A percentile compares a stretch with the other conserved stretches of the same genome.
Evolutionary conservation across 2,888 invertebrate species (phyloP).

Genomic region (Xanthia togata): DNA sequence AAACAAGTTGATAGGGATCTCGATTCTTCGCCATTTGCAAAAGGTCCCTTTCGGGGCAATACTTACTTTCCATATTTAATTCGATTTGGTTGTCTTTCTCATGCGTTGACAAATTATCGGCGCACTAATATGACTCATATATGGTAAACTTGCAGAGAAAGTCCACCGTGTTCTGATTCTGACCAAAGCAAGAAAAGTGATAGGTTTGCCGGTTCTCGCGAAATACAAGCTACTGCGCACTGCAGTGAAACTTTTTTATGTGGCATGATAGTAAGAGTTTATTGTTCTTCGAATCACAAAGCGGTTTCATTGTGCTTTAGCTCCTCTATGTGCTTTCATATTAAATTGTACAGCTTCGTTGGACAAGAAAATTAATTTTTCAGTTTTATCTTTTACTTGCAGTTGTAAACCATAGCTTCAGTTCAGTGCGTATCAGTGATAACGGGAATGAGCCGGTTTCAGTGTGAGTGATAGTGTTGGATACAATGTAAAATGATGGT

Average conservation of each 20-base stretch:
- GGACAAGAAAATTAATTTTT: slow-evolving; percentile 33
- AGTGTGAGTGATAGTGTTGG: slow-evolving; percentile 65
- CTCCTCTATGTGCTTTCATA: slow-evolving; percentile 62
- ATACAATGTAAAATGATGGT: slow-evolving; percentile 78
- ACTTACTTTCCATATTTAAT: slow-evolving; percentile 38
- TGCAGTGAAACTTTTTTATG: slow-evolving; percentile 73
- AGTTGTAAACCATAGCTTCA: slow-evolving; percentile 33
- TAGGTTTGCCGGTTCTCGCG: slow-evolving; percentile 69
- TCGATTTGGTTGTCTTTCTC: slow-evolving; percentile 29
- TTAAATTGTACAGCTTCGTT: slow-evolving; percentile 38
- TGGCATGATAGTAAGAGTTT: slow-evolving; percentile 69
- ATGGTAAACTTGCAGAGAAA: slow-evolving; percentile 73
- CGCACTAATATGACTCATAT: slow-evolving; percentile 56
- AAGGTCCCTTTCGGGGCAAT: not conserved
- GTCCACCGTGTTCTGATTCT: slow-evolving; percentile 74
- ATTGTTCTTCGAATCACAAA: slow-evolving; percentile 68
- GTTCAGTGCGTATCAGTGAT: slow-evolving; percentile 60
- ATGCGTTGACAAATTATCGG: slow-evolving; percentile 41
- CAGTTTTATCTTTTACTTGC: slow-evolving; percentile 35
- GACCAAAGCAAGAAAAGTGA: slow-evolving; percentile 75
- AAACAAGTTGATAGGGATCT: slow-evolving; percentile 23
- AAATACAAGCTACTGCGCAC: slow-evolving; percentile 64
- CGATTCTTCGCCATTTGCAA: slow-evolving; percentile 15
- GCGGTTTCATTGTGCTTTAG: slow-evolving; percentile 66
- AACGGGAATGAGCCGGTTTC: slow-evolving; percentile 64